Conservation (phyloP, 30 jellyfish, hydroid and myxozoan genomes). For the Sanderia malayensis region DNA sequence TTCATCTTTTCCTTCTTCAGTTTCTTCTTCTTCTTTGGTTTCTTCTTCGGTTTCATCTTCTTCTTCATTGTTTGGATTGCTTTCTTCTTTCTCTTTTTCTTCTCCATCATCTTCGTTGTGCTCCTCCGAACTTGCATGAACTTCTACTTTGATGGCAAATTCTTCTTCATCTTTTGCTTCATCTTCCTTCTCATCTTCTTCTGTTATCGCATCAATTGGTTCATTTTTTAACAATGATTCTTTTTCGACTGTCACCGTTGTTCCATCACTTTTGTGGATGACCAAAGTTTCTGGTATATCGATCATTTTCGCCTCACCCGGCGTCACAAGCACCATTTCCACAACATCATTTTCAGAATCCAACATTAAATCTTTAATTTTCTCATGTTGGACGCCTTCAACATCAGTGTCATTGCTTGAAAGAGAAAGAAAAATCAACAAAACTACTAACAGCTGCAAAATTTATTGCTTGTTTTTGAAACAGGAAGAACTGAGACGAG, state of each 20-base stretch:
- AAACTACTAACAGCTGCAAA: too few relatives aligned
- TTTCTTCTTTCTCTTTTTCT: neutral
- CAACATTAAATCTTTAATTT: constrained; percentile 13
- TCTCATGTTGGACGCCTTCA: constrained; percentile 48
- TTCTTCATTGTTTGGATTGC: neutral
- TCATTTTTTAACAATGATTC: constrained; percentile 15
- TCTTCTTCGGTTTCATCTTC: neutral
- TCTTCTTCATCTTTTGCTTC: constrained; percentile 2
- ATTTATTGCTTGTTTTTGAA: too few relatives aligned
- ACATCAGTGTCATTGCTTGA: constrained; percentile 31
- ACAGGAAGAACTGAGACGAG: too few relatives aligned
- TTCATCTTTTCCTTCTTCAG: constrained; percentile 12
- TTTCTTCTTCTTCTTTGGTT: neutral
- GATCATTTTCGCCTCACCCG: constrained; percentile 44
- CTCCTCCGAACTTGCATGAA: neutral
- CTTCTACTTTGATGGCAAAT: neutral
- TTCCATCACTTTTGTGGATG: constrained; percentile 56
- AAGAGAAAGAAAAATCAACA: too few relatives aligned
- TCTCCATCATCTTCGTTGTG: neutral
- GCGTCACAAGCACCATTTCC: constrained; percentile 37
- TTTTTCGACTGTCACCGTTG: constrained; percentile 12
- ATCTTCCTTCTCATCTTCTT: neutral
- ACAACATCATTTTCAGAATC: constrained; percentile 46
- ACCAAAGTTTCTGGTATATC: constrained; percentile 48
- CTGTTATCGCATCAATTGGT: constrained; percentile 30